A percentile compares a stretch with the other conserved stretches of the same genome.
These are phyloP conservation scores for Myrmecobius fasciatus DNA, from an alignment of 2,113 vertebrate species.

Conservation along the genomic window DNA sequence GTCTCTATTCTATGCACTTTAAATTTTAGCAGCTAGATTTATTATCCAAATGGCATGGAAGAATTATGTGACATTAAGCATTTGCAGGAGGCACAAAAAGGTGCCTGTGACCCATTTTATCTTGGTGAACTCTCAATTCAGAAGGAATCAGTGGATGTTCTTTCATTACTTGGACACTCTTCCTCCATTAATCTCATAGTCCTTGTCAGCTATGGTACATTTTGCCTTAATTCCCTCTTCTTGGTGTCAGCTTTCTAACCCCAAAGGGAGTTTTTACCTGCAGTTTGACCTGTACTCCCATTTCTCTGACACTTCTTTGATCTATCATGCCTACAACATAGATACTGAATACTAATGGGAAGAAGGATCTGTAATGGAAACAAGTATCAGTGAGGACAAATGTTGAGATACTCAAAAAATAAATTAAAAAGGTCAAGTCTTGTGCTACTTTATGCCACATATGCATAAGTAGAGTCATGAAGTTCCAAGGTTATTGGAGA, in stretches of 20 bases:
- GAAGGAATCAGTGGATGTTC: background rate
- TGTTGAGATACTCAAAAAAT: background rate
- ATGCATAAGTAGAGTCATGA: conserved; percentile 10
- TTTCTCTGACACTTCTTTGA: background rate
- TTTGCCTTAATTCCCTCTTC: background rate
- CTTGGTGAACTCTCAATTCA: background rate
- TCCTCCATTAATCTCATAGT: background rate
- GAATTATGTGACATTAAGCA: background rate
- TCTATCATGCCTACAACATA: too few relatives aligned
- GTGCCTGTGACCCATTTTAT: background rate
- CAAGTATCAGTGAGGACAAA: background rate
- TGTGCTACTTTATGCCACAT: background rate
- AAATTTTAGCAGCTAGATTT: background rate
- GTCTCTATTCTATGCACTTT: background rate
- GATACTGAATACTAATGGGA: background rate
- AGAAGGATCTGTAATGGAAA: background rate
- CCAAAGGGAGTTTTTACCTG: background rate
- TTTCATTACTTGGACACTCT: background rate
- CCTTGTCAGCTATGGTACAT: background rate
- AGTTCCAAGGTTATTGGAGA: conserved; percentile 10
- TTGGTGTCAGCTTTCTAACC: rapidly evolving
- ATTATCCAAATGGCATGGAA: background rate
- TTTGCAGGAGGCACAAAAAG: background rate
- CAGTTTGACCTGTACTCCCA: background rate
- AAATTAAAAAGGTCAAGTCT: background rate